Percentiles rank a stretch among this genome's conserved stretches.
Evolutionary conservation across 2,113 vertebrate species (phyloP).

Genomic region (Seriola rivoliana): DNA sequence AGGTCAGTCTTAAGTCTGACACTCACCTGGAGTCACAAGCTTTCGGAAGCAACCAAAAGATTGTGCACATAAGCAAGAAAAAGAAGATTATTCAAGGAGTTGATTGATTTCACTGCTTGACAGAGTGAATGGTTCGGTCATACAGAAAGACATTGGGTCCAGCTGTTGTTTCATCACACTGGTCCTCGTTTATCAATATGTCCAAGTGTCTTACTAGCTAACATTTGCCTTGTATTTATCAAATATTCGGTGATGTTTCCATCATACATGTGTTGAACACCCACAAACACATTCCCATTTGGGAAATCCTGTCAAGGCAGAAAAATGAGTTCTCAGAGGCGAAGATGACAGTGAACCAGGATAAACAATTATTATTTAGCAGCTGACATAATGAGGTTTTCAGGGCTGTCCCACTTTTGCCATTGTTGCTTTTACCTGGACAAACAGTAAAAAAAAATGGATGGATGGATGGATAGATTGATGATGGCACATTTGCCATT

Average conservation of each 20-base stretch:
- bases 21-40: constrained; percentile 4
- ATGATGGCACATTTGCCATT: background rate
- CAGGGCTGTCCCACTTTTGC: constrained; percentile 22
- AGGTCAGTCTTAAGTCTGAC: constrained; percentile 27
- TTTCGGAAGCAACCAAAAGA: constrained; percentile 18
- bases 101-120: constrained; percentile 19
- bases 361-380: constrained; percentile 60
- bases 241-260: constrained; percentile 28
- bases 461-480: constrained; percentile 9
- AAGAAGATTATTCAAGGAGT: constrained; percentile 24
- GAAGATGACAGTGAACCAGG: constrained; percentile 37
- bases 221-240: constrained; percentile 44
- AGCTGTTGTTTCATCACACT: constrained; percentile 42
- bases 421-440: background rate
- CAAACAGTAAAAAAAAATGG: background rate
- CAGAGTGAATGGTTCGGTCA: constrained; percentile 2
- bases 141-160: background rate
- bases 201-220: constrained; percentile 27
- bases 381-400: constrained; percentile 51
- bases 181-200: constrained; percentile 32
- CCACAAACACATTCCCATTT: constrained; percentile 45
- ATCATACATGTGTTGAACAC: constrained; percentile 27
- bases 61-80: background rate
- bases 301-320: constrained; percentile 60
- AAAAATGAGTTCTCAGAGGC: constrained; percentile 50